Evolutionary conservation across 2,797 vertebrate genomes (phyloP), one percentile per base, ranked within the genome.

Genomic region (Gadopsis marmoratus): DNA sequence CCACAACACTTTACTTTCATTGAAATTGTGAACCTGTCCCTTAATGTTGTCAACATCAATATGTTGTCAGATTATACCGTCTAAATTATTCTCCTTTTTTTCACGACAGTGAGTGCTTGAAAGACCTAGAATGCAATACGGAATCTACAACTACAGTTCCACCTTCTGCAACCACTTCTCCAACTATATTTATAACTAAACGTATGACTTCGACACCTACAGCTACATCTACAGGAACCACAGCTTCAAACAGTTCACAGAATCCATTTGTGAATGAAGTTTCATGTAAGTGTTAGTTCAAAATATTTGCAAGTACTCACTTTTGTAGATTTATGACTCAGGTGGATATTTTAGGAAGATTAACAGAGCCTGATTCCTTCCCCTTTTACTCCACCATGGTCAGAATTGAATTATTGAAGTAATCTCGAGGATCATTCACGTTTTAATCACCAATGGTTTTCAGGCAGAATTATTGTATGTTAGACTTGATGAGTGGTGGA

Each of bases 231-330:
- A 2, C 31, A 55, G 33, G 5, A 64, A 3, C 9, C 8, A 23
- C 2, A 10, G 2, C 37, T 37, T 19, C 26, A 58, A 67, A 0
- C 1, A 11, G 0, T 3, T 0, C 26, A 37, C 2, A 0, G 17
- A 10, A 10, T 62, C 64, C 56, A 37, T 0, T 0, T 8, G 0
- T 3, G 1, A 0, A 0, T 4, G n/a, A 0, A 76, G 0, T 14
- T 13, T 0, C 3, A 67, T 0, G 0, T 4, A 2, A 14, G 0
- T 0, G 71, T 89, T n/a, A 87, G 86, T 81, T 75, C 26, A 39
- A 19, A 4, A 37, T 41, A 23, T 37, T 1, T 35, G 16, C 41
- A 60, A 59, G 21, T 19, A 45, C n/a, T 64, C 31, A 35, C 4
- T 29, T 53, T 81, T 66, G 3, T 50, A 55, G 39, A 70, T 73